These are phyloP conservation scores for Lomographa bimaculata DNA, from an alignment of 2,888 invertebrate species.

Conservation along the genomic window DNA sequence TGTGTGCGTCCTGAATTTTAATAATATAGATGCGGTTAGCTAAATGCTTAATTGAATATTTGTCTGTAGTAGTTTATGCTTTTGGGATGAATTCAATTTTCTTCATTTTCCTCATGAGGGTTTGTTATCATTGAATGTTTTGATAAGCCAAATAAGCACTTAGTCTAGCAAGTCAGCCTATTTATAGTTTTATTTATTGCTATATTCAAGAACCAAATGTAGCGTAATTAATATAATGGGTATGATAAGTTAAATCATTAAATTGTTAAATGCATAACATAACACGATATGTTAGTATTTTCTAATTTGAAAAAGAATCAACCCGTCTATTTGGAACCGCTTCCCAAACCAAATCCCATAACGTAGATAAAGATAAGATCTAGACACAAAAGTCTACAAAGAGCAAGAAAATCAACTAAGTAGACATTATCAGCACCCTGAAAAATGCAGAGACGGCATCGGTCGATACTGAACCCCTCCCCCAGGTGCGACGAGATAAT, in stretches of 20 bases:
- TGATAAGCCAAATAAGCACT: too few species aligned
- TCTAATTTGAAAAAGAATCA: too few species aligned
- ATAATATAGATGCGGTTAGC: constrained; percentile 50
- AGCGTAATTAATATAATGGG: too few species aligned
- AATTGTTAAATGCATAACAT: too few species aligned
- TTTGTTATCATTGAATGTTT: too few species aligned
- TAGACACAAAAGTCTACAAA: constrained; percentile 10
- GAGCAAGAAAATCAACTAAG: constrained; percentile 36
- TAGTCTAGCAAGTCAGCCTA: too few species aligned
- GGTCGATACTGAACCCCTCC: constrained; percentile 76
- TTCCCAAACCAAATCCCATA: neutral
- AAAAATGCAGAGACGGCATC: constrained; percentile 72
- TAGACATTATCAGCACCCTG: constrained; percentile 62
- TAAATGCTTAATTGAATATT: constrained; percentile 55
- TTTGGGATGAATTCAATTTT: constrained; percentile 31
- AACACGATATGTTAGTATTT: too few species aligned
- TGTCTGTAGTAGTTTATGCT: constrained; percentile 33
- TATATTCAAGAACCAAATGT: too few species aligned
- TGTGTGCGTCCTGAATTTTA: constrained; percentile 70
- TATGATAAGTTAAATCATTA: too few species aligned
- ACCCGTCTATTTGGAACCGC: neutral
- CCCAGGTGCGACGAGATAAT: constrained; percentile 84
- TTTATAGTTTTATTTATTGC: too few species aligned
- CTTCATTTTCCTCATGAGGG: constrained; percentile 14
- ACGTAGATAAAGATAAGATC: constrained; percentile 1